A percentile compares a stretch with the other conserved stretches of the same genome.
phyloP scores from a whole-genome alignment of 2,113 vertebrate genomes.

The Corythornis madagascariensis region DNA sequence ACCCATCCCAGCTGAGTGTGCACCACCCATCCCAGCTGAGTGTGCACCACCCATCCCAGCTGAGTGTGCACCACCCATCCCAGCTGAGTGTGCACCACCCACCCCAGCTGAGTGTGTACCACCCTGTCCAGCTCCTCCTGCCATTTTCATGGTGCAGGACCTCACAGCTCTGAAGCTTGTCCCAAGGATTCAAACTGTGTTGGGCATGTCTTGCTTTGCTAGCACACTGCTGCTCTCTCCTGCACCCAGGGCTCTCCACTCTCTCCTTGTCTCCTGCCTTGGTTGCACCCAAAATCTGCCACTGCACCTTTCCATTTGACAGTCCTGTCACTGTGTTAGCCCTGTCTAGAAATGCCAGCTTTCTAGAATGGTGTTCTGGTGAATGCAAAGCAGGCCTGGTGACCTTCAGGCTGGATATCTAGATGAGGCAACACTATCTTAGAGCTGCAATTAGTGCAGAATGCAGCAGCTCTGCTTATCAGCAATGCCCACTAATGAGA shows the following conservation, averaged over 20 bases:
- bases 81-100: slow-evolving; percentile 86
- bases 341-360: not conserved
- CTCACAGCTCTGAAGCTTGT: not conserved
- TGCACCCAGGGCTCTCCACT: not conserved
- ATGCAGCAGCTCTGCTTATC: not conserved
- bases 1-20: not conserved
- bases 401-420: not conserved
- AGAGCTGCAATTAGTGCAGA: not conserved
- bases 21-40: slow-evolving; percentile 82
- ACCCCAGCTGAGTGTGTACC: slow-evolving; percentile 89
- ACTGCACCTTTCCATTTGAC: not conserved
- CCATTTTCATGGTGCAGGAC: not conserved
- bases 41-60: slow-evolving; percentile 79
- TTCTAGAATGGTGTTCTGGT: not conserved
- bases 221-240: not conserved
- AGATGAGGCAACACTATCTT: not conserved
- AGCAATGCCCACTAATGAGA: not conserved
- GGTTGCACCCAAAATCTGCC: not conserved
- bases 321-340: not conserved
- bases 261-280: not conserved
- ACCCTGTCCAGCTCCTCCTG: not conserved
- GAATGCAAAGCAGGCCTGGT: not conserved
- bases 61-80: slow-evolving; percentile 86
- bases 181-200: not conserved
- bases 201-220: not conserved